Evolutionary conservation across 2,113 vertebrate species (phyloP).

Genomic region (Hassar affinis): DNA sequence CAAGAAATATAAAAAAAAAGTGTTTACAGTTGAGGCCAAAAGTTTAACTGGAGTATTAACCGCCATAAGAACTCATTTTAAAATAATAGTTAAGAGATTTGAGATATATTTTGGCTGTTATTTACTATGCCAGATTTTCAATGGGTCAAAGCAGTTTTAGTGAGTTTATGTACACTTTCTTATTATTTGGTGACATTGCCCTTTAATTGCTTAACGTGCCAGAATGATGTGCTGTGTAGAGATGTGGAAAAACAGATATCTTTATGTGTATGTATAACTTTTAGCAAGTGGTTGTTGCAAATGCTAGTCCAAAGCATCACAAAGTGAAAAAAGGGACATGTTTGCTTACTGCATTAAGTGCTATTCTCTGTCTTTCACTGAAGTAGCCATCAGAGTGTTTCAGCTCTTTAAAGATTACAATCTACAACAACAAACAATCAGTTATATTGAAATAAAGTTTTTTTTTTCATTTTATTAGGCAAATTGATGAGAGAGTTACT

Average conservation of each 20-base stretch:
- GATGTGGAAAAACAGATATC: too few species aligned
- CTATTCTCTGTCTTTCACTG: slow-evolving; percentile 85
- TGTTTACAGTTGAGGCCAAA: not conserved
- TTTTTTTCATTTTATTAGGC: not conserved
- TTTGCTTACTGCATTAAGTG: slow-evolving; percentile 82
- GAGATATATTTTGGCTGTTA: not conserved
- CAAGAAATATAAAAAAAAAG: not conserved
- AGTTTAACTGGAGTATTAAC: not conserved
- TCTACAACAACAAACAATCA: slow-evolving; percentile 64
- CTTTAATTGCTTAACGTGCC: not conserved
- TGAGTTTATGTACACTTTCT: not conserved
- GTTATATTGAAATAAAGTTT: not conserved
- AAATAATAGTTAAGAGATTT: not conserved
- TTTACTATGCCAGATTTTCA: not conserved
- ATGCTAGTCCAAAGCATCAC: not conserved
- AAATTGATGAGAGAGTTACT: not conserved
- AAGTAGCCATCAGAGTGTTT: slow-evolving; percentile 86
- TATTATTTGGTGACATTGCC: not conserved
- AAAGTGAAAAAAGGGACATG: not conserved
- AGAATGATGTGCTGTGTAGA: too few species aligned
- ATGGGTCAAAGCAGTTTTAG: not conserved
- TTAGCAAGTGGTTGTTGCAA: not conserved
- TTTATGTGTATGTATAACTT: not conserved
- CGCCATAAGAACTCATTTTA: not conserved
- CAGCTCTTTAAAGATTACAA: slow-evolving; percentile 89